Evolutionary conservation across 2,888 invertebrate species (phyloP).

Genomic region (Helobdella robusta): DNA sequence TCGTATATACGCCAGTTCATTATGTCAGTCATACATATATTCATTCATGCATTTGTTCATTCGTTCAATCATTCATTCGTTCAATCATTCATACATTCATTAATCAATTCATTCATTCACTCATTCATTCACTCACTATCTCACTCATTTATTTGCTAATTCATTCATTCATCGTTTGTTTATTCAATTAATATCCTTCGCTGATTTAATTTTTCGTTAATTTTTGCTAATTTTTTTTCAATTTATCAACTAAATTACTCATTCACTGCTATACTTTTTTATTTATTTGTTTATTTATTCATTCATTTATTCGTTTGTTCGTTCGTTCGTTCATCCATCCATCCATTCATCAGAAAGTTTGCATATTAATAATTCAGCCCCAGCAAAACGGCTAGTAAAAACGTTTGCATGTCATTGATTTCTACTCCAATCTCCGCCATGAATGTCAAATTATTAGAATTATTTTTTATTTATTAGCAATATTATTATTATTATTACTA

Average conservation of each 20-base stretch:
- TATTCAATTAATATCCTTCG: too few species aligned
- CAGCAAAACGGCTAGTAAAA: too few species aligned
- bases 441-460: too few species aligned
- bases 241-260: too few species aligned
- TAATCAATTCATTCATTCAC: not conserved
- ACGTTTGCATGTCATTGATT: too few species aligned
- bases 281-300: not conserved
- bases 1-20: not conserved
- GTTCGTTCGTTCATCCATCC: constrained; percentile 5
- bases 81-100: constrained; percentile 4
- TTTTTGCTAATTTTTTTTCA: too few species aligned
- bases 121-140: not conserved
- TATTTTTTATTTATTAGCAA: too few species aligned
- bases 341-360: not conserved
- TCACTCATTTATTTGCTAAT: not conserved
- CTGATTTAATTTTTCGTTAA: too few species aligned
- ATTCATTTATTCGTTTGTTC: not conserved
- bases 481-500: too few species aligned
- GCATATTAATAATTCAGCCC: too few species aligned
- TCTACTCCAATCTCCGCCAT: too few species aligned
- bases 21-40: not conserved
- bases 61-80: not conserved
- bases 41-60: not conserved
- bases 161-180: constrained; percentile 6
- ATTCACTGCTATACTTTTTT: too few species aligned